Percentiles rank a stretch among this genome's conserved stretches.
These are phyloP conservation scores for Saiga tatarica DNA, from an alignment of 2,113 vertebrate genomes.

Conservation along the genomic window DNA sequence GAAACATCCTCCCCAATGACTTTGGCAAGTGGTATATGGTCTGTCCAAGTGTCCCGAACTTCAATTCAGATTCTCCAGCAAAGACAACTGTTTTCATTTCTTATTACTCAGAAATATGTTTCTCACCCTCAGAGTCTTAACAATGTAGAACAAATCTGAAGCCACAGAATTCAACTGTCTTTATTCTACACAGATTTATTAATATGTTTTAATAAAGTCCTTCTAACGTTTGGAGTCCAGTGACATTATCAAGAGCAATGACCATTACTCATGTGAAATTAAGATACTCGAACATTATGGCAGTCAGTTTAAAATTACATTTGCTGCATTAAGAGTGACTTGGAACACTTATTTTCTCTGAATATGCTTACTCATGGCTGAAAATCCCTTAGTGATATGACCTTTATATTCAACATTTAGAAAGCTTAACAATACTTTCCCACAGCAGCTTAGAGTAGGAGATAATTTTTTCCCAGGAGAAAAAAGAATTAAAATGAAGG, in stretches of 20 bases:
- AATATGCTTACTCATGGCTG: slow-evolving; percentile 61
- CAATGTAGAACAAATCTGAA: background rate
- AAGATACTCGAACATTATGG: background rate
- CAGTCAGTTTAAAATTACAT: slow-evolving; percentile 35
- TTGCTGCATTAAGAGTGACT: slow-evolving; percentile 42
- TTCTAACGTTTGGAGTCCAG: background rate
- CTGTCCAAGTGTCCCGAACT: background rate
- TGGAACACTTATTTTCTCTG: background rate
- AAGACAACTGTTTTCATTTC: background rate
- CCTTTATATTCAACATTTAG: slow-evolving; percentile 69
- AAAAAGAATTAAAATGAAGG: slow-evolving; percentile 65
- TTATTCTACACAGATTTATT: background rate
- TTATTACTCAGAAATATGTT: background rate
- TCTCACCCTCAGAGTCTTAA: background rate
- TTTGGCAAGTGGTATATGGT: background rate
- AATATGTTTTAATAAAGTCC: background rate
- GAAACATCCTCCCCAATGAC: background rate
- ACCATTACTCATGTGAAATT: background rate
- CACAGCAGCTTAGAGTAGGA: background rate
- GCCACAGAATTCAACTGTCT: background rate
- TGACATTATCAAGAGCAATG: background rate
- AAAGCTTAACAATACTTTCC: slow-evolving; percentile 57
- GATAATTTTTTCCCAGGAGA: slow-evolving; percentile 63
- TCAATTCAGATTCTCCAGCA: background rate
- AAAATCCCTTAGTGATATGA: slow-evolving; percentile 53